A percentile compares a stretch with the other conserved stretches of the same genome.
phyloP scores from a whole-genome alignment of 1,140 invertebrate species.

The Drosophila eugracilis region DNA sequence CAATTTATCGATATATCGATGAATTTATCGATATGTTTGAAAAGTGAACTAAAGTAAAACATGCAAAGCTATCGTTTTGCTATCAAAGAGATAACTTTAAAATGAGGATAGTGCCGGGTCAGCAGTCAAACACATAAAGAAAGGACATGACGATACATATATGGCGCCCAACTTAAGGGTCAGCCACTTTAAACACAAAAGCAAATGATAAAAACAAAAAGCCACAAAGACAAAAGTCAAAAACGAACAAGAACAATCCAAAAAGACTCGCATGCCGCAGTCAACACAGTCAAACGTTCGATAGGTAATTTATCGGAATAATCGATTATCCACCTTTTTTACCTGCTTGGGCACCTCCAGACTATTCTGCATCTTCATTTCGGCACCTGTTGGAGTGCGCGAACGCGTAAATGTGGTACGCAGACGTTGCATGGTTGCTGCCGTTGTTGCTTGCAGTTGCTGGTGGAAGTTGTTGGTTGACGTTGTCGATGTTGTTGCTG shows the following conservation, averaged over 20 bases:
- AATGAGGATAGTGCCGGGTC: too few species aligned
- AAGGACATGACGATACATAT: too few species aligned
- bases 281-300: background rate
- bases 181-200: too few species aligned
- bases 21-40: too few species aligned
- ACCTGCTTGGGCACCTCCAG: conserved; percentile 95
- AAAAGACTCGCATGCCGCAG: background rate
- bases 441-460: conserved; percentile 16
- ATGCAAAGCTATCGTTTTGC: background rate
- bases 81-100: too few species aligned
- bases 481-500: conserved; percentile 13
- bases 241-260: background rate
- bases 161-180: background rate
- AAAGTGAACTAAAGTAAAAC: background rate
- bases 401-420: conserved; percentile 94
- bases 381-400: conserved; percentile 92
- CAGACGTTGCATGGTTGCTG: conserved; percentile 89
- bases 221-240: background rate
- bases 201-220: background rate
- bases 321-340: conserved; percentile 22
- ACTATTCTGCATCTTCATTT: conserved; percentile 95
- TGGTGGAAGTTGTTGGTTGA: conserved; percentile 28
- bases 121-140: too few species aligned
- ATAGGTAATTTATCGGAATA: conserved; percentile 3
- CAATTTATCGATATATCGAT: background rate